Evolutionary conservation across 2,888 invertebrate species (phyloP).

Genomic region (Capitulum mitella): DNA sequence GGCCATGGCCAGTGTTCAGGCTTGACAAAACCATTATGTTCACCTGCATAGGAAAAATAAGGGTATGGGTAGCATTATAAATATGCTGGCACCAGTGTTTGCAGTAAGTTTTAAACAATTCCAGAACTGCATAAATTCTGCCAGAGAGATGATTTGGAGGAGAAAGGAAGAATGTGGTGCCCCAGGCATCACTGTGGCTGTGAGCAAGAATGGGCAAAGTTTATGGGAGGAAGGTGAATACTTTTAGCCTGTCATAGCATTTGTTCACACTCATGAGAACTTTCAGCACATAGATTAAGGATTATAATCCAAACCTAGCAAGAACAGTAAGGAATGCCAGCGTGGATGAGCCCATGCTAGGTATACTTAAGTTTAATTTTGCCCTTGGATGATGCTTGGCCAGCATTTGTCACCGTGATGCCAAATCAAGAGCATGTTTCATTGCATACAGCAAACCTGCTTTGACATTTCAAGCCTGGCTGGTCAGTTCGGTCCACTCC

Average conservation of each 20-base stretch:
- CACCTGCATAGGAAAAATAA: too few species aligned
- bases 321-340: too few species aligned
- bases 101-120: too few species aligned
- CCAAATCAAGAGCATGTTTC: too few species aligned
- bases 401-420: not conserved
- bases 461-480: too few species aligned
- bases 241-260: not conserved
- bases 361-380: not conserved
- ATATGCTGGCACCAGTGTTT: too few species aligned
- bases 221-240: slow-evolving; percentile 12
- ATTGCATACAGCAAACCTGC: too few species aligned
- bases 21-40: too few species aligned
- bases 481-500: too few species aligned
- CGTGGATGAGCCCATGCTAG: not conserved
- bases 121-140: not conserved
- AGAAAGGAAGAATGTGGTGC: slow-evolving; percentile 1
- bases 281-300: not conserved
- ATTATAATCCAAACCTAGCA: too few species aligned
- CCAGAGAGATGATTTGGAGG: not conserved
- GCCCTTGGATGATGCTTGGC: not conserved
- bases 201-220: not conserved
- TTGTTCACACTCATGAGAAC: not conserved
- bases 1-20: too few species aligned
- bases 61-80: too few species aligned
- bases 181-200: not conserved